These are phyloP conservation scores for Petromus typicus DNA, from an alignment of 2,113 vertebrate species.

Conservation along the genomic window DNA sequence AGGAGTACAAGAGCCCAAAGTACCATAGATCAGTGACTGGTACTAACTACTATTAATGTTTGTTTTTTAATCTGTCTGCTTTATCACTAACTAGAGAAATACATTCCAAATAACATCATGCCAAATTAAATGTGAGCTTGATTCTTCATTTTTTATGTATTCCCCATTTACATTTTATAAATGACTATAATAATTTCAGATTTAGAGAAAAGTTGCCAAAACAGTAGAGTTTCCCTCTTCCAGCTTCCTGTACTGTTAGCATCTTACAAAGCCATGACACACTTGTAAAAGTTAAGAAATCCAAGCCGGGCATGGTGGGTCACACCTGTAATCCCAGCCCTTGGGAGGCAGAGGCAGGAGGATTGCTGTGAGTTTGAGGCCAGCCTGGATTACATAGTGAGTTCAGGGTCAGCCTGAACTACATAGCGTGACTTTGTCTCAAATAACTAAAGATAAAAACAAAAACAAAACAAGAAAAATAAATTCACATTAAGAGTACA, in stretches of 20 bases:
- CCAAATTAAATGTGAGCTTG: not conserved
- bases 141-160: not conserved
- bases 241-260: not conserved
- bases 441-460: no score
- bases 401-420: no score
- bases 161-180: not conserved
- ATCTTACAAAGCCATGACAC: not conserved
- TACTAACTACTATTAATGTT: not conserved
- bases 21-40: not conserved
- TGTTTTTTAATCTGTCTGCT: not conserved
- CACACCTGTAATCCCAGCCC: no score
- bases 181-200: slow-evolving; percentile 15
- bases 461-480: not conserved
- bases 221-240: not conserved
- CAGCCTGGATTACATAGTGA: no score
- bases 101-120: not conserved
- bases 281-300: not conserved
- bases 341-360: no score
- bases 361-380: no score
- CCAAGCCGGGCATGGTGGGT: no score
- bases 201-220: not conserved
- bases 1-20: not conserved
- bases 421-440: no score
- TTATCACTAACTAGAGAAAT: not conserved
- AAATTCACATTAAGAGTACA: no score